Base-by-base conservation (phyloP, 2,113 vertebrate species). In the Carassius gibelio region DNA sequence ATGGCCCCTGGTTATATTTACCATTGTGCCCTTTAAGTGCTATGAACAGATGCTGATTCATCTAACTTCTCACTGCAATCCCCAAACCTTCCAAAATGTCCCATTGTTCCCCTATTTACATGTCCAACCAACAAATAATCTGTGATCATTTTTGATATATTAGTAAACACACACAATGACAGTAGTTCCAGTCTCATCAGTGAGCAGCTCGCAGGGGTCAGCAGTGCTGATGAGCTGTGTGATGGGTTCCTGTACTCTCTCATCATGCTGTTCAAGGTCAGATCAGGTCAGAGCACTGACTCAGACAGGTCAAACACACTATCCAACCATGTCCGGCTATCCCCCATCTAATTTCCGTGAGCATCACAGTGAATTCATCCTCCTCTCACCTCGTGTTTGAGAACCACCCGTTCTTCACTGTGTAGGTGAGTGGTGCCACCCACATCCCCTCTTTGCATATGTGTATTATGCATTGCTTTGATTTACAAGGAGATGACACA, bases 171-270 rank as follows among this genome's bases (percentile, higher is more conserved):
- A 8, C 75, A 57, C 75, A 79, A 64, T 50, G 13, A 52, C 17
- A 90, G 72, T 78, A 85, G 87, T 64, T 85, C 62, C 71, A 80
- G 10, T 86, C 85, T 85, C 83, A 14, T 26, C 71, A 1, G 30
- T 11, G 30, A 77, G 15, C 75, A 36, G 26, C 9, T 55, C 17
- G 59, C 2, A 0, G 52, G 52, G 62, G 30, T 57, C 38, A 78
- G 61, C 42, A 42, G 42, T 42, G 42, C 8, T 42, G 42, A 42
- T 42, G 42, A 42, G 42, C 66, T 71, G 19, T 81, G 76, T 68
- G 75, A 85, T 79, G 64, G 55, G 66, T 55, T 85, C 38, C n/a
- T 81, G 17, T 74, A 7, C 55, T n/a, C 11, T 72, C 38, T 42
- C 23, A 52, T 45, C 26, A 34, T n/a, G 42, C 3, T 5, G 30